Evolutionary conservation across 2,888 invertebrate species (phyloP).

Genomic region (Mechanitis mazaeus): DNA sequence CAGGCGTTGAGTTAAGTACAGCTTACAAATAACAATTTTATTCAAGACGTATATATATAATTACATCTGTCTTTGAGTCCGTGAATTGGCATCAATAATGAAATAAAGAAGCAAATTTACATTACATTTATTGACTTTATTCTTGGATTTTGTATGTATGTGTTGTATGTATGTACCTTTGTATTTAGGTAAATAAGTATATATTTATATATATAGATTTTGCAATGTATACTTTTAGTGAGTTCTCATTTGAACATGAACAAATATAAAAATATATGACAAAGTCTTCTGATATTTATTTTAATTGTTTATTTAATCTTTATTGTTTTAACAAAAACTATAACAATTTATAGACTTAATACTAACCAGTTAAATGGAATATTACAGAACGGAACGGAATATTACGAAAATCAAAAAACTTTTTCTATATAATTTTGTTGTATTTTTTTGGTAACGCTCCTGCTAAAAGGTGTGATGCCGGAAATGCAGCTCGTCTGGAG

Average conservation of each 20-base stretch:
- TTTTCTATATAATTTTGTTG: conserved; percentile 9
- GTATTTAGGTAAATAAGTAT: background rate
- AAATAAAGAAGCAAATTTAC: conserved; percentile 1
- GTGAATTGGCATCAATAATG: background rate
- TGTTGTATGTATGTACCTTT: background rate
- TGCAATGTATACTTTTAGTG: background rate
- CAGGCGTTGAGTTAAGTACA: conserved; percentile 52
- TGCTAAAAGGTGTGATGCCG: conserved; percentile 43
- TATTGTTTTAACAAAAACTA: too few relatives aligned
- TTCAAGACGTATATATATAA: conserved; percentile 27
- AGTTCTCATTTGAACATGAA: too few relatives aligned
- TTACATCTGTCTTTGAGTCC: background rate
- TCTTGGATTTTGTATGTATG: background rate
- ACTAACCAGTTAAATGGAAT: too few relatives aligned
- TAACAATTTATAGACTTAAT: too few relatives aligned
- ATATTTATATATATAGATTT: background rate
- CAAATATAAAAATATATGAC: too few relatives aligned
- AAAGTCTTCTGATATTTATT: too few relatives aligned
- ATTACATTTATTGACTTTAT: conserved; percentile 1
- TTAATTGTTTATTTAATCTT: too few relatives aligned
- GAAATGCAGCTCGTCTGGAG: conserved; percentile 58
- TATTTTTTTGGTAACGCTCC: conserved; percentile 46
- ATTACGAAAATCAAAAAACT: too few relatives aligned
- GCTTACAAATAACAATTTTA: conserved; percentile 49
- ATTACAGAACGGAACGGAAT: too few relatives aligned